Conservation (phyloP, 2,113 vertebrate species). For the Paramisgurnus dabryanus region DNA sequence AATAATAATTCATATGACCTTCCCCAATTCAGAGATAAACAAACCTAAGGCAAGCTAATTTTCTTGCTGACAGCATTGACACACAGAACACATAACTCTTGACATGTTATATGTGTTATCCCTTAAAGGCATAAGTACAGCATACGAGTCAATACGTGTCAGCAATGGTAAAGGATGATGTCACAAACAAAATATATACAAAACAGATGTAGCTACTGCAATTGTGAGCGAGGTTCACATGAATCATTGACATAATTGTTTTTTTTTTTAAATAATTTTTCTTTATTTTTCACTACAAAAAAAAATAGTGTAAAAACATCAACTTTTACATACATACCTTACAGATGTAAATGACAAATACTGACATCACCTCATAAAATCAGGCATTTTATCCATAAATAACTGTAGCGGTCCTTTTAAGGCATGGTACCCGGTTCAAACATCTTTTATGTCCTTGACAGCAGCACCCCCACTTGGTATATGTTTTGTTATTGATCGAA, state of each 20-base stretch:
- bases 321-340: no score
- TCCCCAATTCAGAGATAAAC: constrained; percentile 1
- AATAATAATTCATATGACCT: not conserved
- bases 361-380: not conserved
- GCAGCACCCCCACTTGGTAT: not conserved
- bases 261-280: no score
- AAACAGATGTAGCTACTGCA: not conserved
- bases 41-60: not conserved
- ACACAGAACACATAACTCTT: not conserved
- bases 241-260: not conserved
- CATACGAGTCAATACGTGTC: constrained; percentile 19
- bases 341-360: not conserved
- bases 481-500: constrained; percentile 18
- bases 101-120: not conserved
- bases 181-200: not conserved
- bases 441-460: not conserved
- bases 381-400: not conserved
- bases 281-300: no score
- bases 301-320: no score
- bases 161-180: not conserved
- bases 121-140: constrained; percentile 2
- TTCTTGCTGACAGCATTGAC: not conserved
- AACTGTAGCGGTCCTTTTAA: not conserved
- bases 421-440: not conserved
- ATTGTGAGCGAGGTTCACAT: not conserved